Base-by-base conservation (phyloP, 2,888 invertebrate genomes). In the Argyresthia goedartella region DNA sequence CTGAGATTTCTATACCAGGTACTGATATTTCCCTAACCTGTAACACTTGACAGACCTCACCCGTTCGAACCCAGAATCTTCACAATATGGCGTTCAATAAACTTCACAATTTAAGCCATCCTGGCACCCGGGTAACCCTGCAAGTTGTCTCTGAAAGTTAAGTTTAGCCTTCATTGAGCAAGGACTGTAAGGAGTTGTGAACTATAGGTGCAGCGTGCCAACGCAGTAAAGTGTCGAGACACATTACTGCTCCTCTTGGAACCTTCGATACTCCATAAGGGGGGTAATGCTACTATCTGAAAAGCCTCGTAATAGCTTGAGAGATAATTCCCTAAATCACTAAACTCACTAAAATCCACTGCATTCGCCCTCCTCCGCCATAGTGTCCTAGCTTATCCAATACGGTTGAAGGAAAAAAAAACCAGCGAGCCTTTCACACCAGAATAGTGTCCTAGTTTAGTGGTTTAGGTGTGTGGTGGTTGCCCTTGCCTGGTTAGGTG, bases 81-180 rank as follows among this genome's bases (percentile, higher is more conserved):
- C 47, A 51, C 6, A 14, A 35, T 15, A 10, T 14, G 9, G 54
- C 45, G 9, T 51, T 51, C 15, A 33, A 25, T 0, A 13, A 25
- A 7, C 10, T 55, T 14, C 55, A 54, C 46, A 42, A 25, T n/a
- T 42, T 54, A 9, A 54, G 56, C 48, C 53, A 54, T 34, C 53
- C 56, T 10, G 52, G 52, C 49, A 46, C 51, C 2, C 48, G 41
- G 9, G 42, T 44, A n/a, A 33, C 52, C 34, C 45, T 49, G 8
- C 53, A 48, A 4, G 43, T 71, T 10, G 55, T 74, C 3, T 46
- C 60, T 0, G 49, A 63, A 42, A 62, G 65, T 4, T 75, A 59
- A 39, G 65, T 73, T 0, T 75, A 73, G 72, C 68, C 67, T 1
- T 51, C 51, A 4, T 63, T 73, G 4, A 61, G 64, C 1, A 54